Base-by-base conservation (phyloP, 2,888 invertebrate genomes). In the Neoascia interrupta region DNA sequence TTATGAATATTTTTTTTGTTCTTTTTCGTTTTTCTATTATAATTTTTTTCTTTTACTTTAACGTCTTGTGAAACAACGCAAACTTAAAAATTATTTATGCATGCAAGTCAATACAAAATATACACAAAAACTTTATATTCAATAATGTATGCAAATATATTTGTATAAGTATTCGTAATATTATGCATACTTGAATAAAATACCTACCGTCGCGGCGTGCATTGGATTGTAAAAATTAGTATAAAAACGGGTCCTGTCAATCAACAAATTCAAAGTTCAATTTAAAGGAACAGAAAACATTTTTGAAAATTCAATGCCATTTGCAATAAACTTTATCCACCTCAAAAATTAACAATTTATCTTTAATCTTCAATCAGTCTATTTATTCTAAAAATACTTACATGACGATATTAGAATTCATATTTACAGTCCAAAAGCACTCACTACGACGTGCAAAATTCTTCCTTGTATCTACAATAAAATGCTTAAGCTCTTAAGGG, bases 311-410 rank as follows among this genome's bases (percentile, higher is more conserved):
- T 31, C 8, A 31, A 31, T n/a, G 26, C 26, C 21, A 49, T 54
- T 60, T 60, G 51, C 53, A 54, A 60, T 58, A 64, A 72, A 66
- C 47, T 64, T 37, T 72, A 79, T 54, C 76, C 76, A 72, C 76
- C 72, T 72, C 41, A 41, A 54, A 36, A 11, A 4, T 8, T 21
- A 45, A 51, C 41, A 18, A 43, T n/a, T n/a, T n/a, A n/a, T n/a
- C n/a, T n/a, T n/a, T n/a, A n/a, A 23, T 16, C 45, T 26, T 13
- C 10, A 34, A 64, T 64, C 13, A 36, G 15, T 54, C 13, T 34
- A 31, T 18, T 61, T 13, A 23, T 45, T 64, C 37, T 49, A 49
- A 49, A 58, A 28, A 54, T 18, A 53, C 11, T 11, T 31, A 34
- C 23, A 43, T 19, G 11, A 51, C 26, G 16, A 31, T 26, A 26